Percentiles rank a stretch among this genome's conserved stretches.
Conservation (phyloP, 2,888 invertebrate species). For the Pollenia amentaria region DNA sequence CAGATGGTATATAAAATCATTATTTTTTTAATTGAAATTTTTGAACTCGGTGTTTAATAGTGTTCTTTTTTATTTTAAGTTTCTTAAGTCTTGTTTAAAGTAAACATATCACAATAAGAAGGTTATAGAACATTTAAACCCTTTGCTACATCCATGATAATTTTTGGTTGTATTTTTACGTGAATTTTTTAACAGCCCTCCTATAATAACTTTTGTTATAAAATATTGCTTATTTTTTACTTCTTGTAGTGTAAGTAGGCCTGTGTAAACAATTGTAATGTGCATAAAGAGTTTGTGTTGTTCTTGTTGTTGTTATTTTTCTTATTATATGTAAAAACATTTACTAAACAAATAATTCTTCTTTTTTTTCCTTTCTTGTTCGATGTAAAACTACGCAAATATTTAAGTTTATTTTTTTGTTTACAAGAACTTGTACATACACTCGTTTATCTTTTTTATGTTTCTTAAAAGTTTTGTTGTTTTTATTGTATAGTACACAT, state of each 20-base stretch:
- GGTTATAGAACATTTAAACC: background rate
- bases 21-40: too few species aligned
- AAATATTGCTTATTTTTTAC: conserved; percentile 24
- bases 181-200: conserved; percentile 2
- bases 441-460: conserved; percentile 27
- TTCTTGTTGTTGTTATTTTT: conserved; percentile 23
- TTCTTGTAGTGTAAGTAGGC: conserved; percentile 46
- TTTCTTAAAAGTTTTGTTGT: conserved; percentile 42
- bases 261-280: conserved; percentile 48
- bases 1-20: too few species aligned
- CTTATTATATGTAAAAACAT: conserved; percentile 47
- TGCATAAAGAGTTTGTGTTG: conserved; percentile 30
- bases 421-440: conserved; percentile 46
- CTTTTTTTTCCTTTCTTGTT: background rate
- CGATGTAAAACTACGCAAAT: conserved; percentile 50
- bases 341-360: conserved; percentile 62
- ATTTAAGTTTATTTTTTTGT: conserved; percentile 66
- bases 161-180: background rate
- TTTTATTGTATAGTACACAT: background rate
- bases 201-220: conserved; percentile 33
- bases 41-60: too few species aligned
- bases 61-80: too few species aligned
- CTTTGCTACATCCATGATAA: too few species aligned
- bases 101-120: background rate
- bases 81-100: too few species aligned